Evolutionary conservation across 1,140 invertebrate genomes (phyloP).

Genomic region (Brachystomella parvula): DNA sequence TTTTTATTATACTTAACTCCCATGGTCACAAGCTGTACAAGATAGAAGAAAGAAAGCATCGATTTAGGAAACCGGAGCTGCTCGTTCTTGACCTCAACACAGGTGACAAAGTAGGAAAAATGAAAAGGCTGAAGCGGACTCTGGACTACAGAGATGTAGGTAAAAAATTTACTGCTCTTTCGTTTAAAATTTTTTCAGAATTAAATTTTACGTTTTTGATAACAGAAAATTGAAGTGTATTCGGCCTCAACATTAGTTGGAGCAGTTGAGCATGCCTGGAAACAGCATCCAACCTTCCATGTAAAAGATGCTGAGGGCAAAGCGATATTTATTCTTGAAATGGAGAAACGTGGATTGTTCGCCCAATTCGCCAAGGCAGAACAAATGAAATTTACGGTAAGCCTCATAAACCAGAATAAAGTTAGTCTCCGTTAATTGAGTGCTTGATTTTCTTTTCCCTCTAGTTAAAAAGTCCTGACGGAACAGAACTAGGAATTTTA

Average conservation of each 20-base stretch:
- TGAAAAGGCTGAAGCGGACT: background rate
- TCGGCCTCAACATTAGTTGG: background rate
- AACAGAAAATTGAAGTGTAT: background rate
- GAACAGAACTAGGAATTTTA: background rate
- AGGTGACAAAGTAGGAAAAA: background rate
- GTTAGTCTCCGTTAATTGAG: no score
- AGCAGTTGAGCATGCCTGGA: background rate
- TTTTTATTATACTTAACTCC: background rate
- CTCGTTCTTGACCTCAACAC: background rate
- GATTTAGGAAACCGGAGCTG: background rate
- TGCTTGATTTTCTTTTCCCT: background rate
- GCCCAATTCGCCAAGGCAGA: background rate
- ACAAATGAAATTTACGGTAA: background rate
- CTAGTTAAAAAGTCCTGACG: background rate
- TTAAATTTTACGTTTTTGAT: background rate
- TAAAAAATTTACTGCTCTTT: no score
- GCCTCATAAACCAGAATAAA: background rate
- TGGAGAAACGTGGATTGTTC: background rate
- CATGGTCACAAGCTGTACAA: background rate
- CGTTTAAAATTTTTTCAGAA: background rate
- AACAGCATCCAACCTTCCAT: background rate
- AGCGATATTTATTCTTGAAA: background rate
- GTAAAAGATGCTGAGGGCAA: background rate
- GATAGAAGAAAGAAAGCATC: background rate
- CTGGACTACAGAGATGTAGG: background rate